These are phyloP conservation scores for Acridotheres tristis DNA, from an alignment of 2,797 vertebrate species.

Conservation along the genomic window DNA sequence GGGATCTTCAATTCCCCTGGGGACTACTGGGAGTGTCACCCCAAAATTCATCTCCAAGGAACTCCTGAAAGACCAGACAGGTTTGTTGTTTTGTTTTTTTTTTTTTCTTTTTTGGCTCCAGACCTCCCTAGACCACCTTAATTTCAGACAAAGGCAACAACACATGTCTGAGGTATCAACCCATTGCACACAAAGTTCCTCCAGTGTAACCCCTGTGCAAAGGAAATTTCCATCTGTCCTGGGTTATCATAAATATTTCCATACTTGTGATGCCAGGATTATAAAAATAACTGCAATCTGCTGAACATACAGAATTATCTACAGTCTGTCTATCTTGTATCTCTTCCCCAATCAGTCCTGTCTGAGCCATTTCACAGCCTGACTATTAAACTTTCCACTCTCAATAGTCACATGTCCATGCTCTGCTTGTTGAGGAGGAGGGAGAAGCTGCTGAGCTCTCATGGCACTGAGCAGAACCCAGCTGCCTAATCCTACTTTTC, in stretches of 20 bases:
- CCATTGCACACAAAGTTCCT: not conserved
- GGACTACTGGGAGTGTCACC: not conserved
- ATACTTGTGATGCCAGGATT: not conserved
- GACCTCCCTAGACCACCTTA: not conserved
- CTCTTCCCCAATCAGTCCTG: not conserved
- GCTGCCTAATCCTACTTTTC: not conserved
- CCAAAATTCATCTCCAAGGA: not conserved
- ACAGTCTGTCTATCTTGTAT: conserved; percentile 18
- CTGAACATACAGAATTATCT: conserved; percentile 29
- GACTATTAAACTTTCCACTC: conserved; percentile 29
- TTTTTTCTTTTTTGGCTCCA: not conserved
- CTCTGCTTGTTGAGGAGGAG: not conserved
- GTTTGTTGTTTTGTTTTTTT: not conserved
- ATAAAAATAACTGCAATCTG: conserved; percentile 24
- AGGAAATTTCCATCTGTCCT: conserved; percentile 46
- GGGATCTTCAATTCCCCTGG: not conserved
- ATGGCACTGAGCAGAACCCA: not conserved
- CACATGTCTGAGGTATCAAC: not conserved
- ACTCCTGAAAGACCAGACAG: not conserved
- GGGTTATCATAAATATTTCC: conserved; percentile 49
- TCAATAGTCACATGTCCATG: fast-evolving
- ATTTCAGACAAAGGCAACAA: not conserved
- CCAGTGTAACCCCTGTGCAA: not conserved
- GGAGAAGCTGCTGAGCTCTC: not conserved
- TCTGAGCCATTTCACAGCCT: not conserved